phyloP scores from a whole-genome alignment of 2,888 invertebrate species.

The Seira musarum region DNA sequence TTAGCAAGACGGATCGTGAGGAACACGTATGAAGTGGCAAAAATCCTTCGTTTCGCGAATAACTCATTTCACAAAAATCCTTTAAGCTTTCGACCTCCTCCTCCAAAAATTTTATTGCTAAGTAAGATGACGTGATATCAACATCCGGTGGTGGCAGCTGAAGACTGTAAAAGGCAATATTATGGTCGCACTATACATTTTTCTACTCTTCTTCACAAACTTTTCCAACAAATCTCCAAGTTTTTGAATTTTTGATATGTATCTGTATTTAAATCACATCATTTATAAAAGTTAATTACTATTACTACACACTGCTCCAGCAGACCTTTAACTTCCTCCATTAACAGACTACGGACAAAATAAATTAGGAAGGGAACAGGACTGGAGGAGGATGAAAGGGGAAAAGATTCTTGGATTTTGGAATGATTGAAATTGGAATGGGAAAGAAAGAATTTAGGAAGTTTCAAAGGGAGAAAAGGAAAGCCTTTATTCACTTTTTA shows the following conservation, averaged over 20 bases:
- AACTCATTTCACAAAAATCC: conserved; percentile 55
- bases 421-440: neutral
- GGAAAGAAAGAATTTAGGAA: neutral
- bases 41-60: conserved; percentile 18
- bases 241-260: too few relatives aligned
- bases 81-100: neutral
- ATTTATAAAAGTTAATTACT: too few relatives aligned
- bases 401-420: conserved; percentile 32
- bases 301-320: too few relatives aligned
- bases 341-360: neutral
- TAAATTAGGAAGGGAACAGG: conserved; percentile 27
- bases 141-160: too few relatives aligned
- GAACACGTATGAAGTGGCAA: conserved; percentile 33
- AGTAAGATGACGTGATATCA: too few relatives aligned
- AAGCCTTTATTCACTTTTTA: neutral
- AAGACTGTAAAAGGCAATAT: too few relatives aligned
- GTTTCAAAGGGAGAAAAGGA: neutral
- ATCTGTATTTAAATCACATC: too few relatives aligned
- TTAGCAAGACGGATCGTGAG: conserved; percentile 41
- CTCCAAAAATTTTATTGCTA: neutral
- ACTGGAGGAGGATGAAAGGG: conserved; percentile 48
- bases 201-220: too few relatives aligned
- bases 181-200: too few relatives aligned
- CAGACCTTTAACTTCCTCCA: too few relatives aligned
- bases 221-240: too few relatives aligned